Evolutionary conservation across 2,888 invertebrate genomes (phyloP), one percentile per base, ranked within the genome.

Genomic region (Orthonevra nobilis): DNA sequence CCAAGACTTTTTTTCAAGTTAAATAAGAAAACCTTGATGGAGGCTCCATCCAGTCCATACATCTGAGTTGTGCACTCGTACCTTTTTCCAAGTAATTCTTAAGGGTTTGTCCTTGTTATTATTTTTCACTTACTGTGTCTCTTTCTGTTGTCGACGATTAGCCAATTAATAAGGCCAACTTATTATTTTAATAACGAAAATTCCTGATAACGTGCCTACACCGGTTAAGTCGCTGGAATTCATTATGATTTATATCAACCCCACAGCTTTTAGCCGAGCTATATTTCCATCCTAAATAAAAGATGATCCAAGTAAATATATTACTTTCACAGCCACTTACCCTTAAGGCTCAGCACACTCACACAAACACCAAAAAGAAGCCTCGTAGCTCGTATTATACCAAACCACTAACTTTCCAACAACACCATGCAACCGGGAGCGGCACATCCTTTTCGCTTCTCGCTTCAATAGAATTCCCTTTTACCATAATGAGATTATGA

Each of bases 401-500:
- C 3, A 23, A 23, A 23, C 23, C 12, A 20, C 2, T 3, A 2
- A 12, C 3, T n/a, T 9, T 23, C 42, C 23, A 23, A 3, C 15
- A 36, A 6, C 9, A 36, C 17, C 17, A 0, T 5, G 42, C 10
- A 17, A 6, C 19, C 10, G 20, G n/a, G n/a, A n/a, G 40, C 23
- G 28, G 28, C 4, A 6, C 40, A 17, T 32, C 19, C 20, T 38
- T 3, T 3, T 23, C 10, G 26, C 40, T 15, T 23, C 9, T n/a
- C 44, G 23, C 46, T 48, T 32, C 19, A 58, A 48, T 64, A 32
- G 64, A 30, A 64, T 36, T 58, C 17, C 50, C 64, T 56, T 56
- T 73, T 38, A 50, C 42, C 58, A 64, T 64, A 66, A 73, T 58
- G 50, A 64, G 64, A 73, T 73, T 73, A 73, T 50, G 64, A 64